Base-by-base conservation (phyloP, 2,797 vertebrate genomes). In the Lepidocolaptes lacrymiger region DNA sequence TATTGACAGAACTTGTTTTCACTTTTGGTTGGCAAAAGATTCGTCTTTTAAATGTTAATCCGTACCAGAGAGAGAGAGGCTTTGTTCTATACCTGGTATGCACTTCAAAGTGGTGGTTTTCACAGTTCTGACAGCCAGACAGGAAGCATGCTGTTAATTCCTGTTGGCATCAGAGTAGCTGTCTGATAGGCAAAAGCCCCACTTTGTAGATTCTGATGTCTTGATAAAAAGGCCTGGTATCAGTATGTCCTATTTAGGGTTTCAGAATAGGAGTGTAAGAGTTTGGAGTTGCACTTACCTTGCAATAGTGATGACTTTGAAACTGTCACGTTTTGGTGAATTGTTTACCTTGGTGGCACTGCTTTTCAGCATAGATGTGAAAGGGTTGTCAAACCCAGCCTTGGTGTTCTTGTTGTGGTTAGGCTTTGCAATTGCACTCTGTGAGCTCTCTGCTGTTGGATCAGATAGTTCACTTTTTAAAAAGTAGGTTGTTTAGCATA, bases 41-140 rank as follows among this genome's bases (percentile, higher is more conserved):
- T 18, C 26, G 18, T 68, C 27, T 94, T 85, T 76, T 89, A 91
- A 69, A 87, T 89, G 43, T 85, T 90, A 76, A 85, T 92, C 48
- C 28, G 16, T 43, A 48, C 79, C 28, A 72, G 49, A 84, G 73
- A 58, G 68, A 66, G 27, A 34, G n/a, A 56, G 6, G 30, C 62
- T 91, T 88, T 81, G 30, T 93, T 91, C 51, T 66, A 0, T 63
- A 55, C 37, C 34, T 56, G 21, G 26, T 76, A 24, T 26, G 55
- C 17, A 14, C 67, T 91, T 94, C 67, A 77, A 80, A 93, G 85
- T 64, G 63, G 39, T 77, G 3, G n/a, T 61, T 79, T 79, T 85
- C 30, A n/a, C 28, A 37, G 0, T 49, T 63, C 58, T 71, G 75
- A 63, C 63, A 91, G 34, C 46, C 43, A 73, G 74, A 69, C 48